These are phyloP conservation scores for Orgyia antiqua DNA, from an alignment of 2,888 invertebrate genomes.

Conservation along the genomic window DNA sequence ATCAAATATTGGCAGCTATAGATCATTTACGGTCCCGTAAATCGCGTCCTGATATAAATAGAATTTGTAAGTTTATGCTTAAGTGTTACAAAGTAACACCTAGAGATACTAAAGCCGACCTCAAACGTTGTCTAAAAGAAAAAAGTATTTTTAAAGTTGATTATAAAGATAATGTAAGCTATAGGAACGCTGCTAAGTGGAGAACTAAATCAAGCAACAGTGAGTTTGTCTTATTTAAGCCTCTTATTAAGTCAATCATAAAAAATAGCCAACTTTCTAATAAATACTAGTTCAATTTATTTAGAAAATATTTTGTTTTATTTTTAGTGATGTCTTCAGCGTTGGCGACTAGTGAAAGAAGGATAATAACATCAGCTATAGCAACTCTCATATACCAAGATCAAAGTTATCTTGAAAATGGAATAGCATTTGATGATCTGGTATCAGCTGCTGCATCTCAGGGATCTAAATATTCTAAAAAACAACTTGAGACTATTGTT, in stretches of 20 bases:
- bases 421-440: conserved; percentile 83
- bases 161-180: conserved; percentile 91
- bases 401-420: conserved; percentile 83
- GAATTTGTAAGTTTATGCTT: conserved; percentile 89
- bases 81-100: conserved; percentile 85
- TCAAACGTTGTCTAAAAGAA: conserved; percentile 85
- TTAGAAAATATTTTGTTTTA: too few relatives aligned
- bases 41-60: conserved; percentile 89
- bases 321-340: conserved; percentile 65
- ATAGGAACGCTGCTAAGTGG: conserved; percentile 89
- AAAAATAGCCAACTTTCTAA: not conserved
- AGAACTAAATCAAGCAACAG: conserved; percentile 61
- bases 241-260: conserved; percentile 1
- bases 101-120: conserved; percentile 82
- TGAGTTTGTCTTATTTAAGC: conserved; percentile 47
- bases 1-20: conserved; percentile 89
- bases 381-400: conserved; percentile 84
- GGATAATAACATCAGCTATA: conserved; percentile 82
- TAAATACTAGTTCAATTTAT: too few relatives aligned
- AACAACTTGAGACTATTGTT: conserved; percentile 81
- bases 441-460: conserved; percentile 81
- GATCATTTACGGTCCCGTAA: conserved; percentile 90
- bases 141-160: conserved; percentile 89
- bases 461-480: conserved; percentile 81
- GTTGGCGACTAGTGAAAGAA: conserved; percentile 62